Conservation (phyloP, 2,797 vertebrate genomes). For the Chiroxiphia lanceolata region DNA sequence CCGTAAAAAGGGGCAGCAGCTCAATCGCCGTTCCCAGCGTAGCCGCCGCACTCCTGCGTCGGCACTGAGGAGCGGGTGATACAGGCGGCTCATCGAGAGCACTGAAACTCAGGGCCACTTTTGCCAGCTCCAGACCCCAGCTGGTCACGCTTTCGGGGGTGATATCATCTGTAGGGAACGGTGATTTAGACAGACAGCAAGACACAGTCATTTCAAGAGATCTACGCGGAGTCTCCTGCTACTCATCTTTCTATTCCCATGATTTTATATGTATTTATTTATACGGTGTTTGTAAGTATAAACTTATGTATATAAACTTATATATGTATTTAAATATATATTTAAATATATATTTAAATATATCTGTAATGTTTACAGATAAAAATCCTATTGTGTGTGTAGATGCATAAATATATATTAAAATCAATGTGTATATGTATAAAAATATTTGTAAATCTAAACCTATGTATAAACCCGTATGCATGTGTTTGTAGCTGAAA, state of each 20-base stretch:
- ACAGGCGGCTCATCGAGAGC: neutral
- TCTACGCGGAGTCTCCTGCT: neutral
- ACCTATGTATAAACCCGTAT: accelerated
- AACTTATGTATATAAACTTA: neutral
- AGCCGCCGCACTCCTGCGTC: neutral
- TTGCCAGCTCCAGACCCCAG: accelerated
- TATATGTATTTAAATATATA: neutral
- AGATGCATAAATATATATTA: neutral
- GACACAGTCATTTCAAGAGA: neutral
- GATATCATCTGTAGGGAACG: accelerated
- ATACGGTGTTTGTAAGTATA: neutral
- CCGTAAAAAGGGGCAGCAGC: neutral
- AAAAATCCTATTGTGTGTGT: neutral
- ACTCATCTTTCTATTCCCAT: neutral
- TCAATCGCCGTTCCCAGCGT: neutral
- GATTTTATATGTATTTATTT: neutral
- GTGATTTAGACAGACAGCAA: neutral
- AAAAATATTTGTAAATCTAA: neutral
- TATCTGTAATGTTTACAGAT: neutral
- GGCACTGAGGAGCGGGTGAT: accelerated
- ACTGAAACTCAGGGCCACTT: neutral
- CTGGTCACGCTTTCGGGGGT: neutral
- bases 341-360: neutral
- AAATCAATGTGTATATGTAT: neutral
- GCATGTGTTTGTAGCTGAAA: neutral